Base-by-base conservation (phyloP, 1,140 invertebrate species). In the Drosophila kurseongensis region DNA sequence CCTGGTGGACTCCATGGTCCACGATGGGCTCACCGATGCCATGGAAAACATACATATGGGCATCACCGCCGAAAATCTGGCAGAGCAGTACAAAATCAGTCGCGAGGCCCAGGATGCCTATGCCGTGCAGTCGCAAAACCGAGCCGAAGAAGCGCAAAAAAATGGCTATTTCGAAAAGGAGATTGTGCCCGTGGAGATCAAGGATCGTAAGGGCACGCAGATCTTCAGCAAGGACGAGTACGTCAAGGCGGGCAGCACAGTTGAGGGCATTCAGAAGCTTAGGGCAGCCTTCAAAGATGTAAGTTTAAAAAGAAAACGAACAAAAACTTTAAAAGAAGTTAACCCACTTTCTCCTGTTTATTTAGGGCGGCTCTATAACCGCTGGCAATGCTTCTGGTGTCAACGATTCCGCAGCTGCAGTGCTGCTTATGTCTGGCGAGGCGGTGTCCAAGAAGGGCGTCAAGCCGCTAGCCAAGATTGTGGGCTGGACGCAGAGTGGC, bases 361-460 rank as follows among this genome's bases (percentile, higher is more conserved):
- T 13, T 52, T 44, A 68, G 59, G 93, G 94, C 75, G 96, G 96
- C n/a, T 95, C 95, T 16, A 95, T 97, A 16, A 97, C 96, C 16
- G 93, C 96, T 41, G 96, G 96, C 51, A 97, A 97, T 93, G 94
- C 96, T 12, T 97, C 96, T 13, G 96, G 97, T 44, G 93, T 98
- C 40, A 97, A 97, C 92, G 97, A 98, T 93, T 97, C 97, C 13
- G 97, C 97, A 41, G 97, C 97, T 32, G 96, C 95, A 32, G 93
- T 98, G 7, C 93, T 98, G 45, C 80, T 98, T 12, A 95, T 95
- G 93, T 95, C 94, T 35, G 91, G 92, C 51, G 91, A 94, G 66
- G 93, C 94, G 75, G 94, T 95, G 1, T 83, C 83, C 47, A 91
- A 92, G 38, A 91, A 91, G 47, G 80, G 92, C 1, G 50, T 93